These are phyloP conservation scores for Diarsia dahlii DNA, from an alignment of 2,888 invertebrate species.

Conservation along the genomic window DNA sequence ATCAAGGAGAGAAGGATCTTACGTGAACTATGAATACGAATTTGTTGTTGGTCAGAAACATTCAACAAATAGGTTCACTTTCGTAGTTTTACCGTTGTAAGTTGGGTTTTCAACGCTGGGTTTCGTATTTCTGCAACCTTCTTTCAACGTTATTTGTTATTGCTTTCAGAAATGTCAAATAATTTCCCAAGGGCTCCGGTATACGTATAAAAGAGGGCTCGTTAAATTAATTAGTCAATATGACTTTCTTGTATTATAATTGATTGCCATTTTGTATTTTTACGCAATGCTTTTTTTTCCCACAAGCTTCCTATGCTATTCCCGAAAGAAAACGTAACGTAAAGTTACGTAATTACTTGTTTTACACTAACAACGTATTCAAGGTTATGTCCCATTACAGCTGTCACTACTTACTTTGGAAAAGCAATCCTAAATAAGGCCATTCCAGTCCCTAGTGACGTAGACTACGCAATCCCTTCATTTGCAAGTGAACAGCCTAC, in stretches of 20 bases:
- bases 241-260: neutral
- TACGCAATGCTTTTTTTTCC: no score
- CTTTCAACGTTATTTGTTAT: neutral
- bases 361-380: neutral
- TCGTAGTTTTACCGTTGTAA: no score
- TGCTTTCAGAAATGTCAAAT: neutral
- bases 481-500: conserved; percentile 40
- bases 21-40: conserved; percentile 15
- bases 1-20: conserved; percentile 18
- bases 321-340: no score
- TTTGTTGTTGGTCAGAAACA: conserved; percentile 1
- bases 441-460: neutral
- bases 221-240: neutral
- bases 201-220: no score
- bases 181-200: neutral
- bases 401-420: neutral
- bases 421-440: conserved; percentile 15
- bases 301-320: no score
- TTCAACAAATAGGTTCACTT: neutral
- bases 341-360: neutral
- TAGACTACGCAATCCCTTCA: conserved; percentile 9
- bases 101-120: neutral
- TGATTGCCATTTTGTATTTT: neutral
- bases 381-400: neutral
- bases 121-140: neutral